Evolutionary conservation across 2,888 invertebrate genomes (phyloP), one percentile per base, ranked within the genome.

Genomic region (Latrodectus hesperus): DNA sequence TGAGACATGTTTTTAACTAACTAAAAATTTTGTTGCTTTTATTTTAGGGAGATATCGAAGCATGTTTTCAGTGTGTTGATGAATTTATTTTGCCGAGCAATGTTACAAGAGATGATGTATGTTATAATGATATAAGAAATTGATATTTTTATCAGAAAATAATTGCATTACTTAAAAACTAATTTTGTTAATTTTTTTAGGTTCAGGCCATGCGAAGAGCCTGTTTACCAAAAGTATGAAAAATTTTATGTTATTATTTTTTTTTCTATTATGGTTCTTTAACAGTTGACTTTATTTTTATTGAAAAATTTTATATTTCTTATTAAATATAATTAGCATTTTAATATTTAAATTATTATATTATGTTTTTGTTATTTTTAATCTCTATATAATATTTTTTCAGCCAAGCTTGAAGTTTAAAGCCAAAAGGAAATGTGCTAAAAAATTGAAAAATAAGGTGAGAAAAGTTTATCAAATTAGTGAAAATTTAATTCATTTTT

Each of bases 351-450:
- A 17, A 67, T n/a, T 76, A n/a, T 49, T 76, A 64, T 65, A 76
- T 26, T 10, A n/a, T 68, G 12, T 12, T 3, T 68, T 68, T 68
- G 38, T n/a, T 26, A 68, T 22, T n/a, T 38, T 6, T 16, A 60
- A n/a, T 60, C 4, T 38, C 38, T 1, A 38, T 38, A 38, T 6
- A 38, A 38, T 38, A 38, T 38, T 38, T 14, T 88, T 83, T 38
- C 53, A 88, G 88, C 88, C 88, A 22, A 88, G 88, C 51, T 70
- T 88, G 74, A 88, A 88, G 72, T 88, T 84, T 22, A 83, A 80
- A 49, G 88, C 88, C 17, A 88, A 88, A 74, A 84, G 88, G 60
- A 88, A 88, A 67, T 88, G 88, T 49, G 67, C 79, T 14, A 84
- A 83, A 72, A 79, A 78, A 38, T 70, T 88, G 14, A 71, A 78